Percentiles rank a stretch among this genome's conserved stretches.
Conservation (phyloP, 1,140 invertebrate species). For the Zaprionus capensis region DNA sequence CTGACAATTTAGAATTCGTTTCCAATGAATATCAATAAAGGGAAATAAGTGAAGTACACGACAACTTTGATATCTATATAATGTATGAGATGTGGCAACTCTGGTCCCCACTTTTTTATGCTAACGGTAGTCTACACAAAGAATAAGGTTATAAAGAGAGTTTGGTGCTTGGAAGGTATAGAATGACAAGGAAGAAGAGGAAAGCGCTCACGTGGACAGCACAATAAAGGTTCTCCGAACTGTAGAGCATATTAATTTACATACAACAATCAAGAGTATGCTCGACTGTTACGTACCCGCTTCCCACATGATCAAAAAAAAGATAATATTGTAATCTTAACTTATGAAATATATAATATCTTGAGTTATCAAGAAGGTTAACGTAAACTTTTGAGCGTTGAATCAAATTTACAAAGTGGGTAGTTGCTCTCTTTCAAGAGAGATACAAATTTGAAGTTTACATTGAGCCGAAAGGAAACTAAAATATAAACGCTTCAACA, state of each 20-base stretch:
- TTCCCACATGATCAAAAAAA: too few relatives aligned
- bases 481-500: neutral
- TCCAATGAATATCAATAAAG: neutral
- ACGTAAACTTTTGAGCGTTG: neutral
- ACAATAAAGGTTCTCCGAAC: too few relatives aligned
- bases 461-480: neutral
- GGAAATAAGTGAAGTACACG: neutral
- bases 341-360: too few relatives aligned
- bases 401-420: neutral
- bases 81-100: neutral
- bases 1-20: neutral
- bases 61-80: neutral
- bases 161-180: neutral
- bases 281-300: too few relatives aligned
- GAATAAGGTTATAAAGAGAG: neutral
- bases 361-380: neutral
- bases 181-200: neutral
- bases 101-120: neutral
- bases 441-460: neutral
- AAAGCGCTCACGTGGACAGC: too few relatives aligned
- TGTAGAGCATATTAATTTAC: too few relatives aligned
- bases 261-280: too few relatives aligned
- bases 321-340: too few relatives aligned
- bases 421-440: too few relatives aligned
- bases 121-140: neutral